Conservation (phyloP, 2,888 invertebrate genomes). For the Drosophila mimetica region DNA sequence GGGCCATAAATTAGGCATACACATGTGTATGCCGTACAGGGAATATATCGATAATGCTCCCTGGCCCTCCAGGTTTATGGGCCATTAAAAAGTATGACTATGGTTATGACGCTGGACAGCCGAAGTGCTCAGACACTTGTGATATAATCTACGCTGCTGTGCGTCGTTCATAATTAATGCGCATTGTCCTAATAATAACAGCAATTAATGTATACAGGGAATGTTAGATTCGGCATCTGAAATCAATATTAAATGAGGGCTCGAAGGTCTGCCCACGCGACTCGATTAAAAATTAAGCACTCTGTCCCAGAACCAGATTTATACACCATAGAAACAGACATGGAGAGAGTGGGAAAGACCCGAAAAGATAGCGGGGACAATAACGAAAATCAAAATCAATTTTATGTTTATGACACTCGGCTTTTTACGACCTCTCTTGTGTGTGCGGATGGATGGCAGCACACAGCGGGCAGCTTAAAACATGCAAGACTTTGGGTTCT, state of each 20-base stretch:
- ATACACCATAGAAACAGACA: neutral
- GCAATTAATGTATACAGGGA: conserved; percentile 61
- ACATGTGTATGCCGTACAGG: neutral
- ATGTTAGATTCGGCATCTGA: conserved; percentile 33
- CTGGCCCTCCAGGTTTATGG: conserved; percentile 15
- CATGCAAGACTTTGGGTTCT: conserved; percentile 15
- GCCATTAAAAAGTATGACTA: conserved; percentile 49
- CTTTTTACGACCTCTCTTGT: conserved; percentile 42
- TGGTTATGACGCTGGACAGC: conserved; percentile 17
- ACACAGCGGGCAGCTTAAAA: conserved; percentile 49
- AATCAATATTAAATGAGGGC: conserved; percentile 36
- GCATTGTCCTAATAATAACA: conserved; percentile 64
- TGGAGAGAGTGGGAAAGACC: conserved; percentile 28
- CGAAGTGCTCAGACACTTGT: conserved; percentile 33
- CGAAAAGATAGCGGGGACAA: conserved; percentile 3
- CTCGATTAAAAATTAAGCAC: conserved; percentile 42
- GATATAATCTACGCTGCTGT: conserved; percentile 56
- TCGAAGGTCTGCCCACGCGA: conserved; percentile 36
- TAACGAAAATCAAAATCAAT: conserved; percentile 59
- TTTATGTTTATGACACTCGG: conserved; percentile 70
- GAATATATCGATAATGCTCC: conserved; percentile 23
- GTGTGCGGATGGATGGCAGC: neutral
- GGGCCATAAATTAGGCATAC: conserved; percentile 45
- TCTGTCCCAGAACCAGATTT: conserved; percentile 21
- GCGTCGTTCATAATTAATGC: conserved; percentile 64